Base-by-base conservation (phyloP, 2,797 vertebrate genomes). In the Microctenopoma steveboyesi region DNA sequence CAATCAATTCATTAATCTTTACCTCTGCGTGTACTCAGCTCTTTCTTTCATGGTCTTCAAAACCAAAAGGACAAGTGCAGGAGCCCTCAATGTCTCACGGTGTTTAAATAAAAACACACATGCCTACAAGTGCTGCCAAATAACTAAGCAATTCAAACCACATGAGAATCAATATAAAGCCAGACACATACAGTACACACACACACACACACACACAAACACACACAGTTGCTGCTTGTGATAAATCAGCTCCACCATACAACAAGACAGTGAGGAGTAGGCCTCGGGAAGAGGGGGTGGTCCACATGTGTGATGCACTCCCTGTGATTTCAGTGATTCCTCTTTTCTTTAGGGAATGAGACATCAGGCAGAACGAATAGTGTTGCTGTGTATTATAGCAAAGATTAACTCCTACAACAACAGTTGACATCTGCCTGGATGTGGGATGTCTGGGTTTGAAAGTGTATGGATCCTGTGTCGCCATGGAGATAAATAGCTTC, bases 111-210 rank as follows among this genome's bases (percentile, higher is more conserved):
- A 83, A 87, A 86, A 83, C 75, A 79, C 74, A 73, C 63, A 30
- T 69, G 70, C 60, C 71, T 74, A 62, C 59, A 64, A 72, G 58
- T 62, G 67, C 72, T 77, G 82, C 82, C 77, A 88, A 75, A 78
- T 63, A 84, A 37, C 39, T 57, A 51, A 74, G 75, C 78, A 76
- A 90, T 83, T 78, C 51, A 83, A 86, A 84, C 79, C 87, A 89
- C 68, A 92, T 87, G 88, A 72, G 58, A 77, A 39, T 59, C 37
- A 46, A 77, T 52, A 70, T 55, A 50, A 65, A 82, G 28, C 47
- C 53, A 71, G 35, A 5, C 48, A 28, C 33, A 40, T 57, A 45
- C 37, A 33, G 51, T 22, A 35, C 61, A 57, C 63, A 53, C 43
- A 51, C 45, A 57, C 63, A 53, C 43, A 51, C 45, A 47, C 33